A percentile compares a stretch with the other conserved stretches of the same genome.
phyloP scores from a whole-genome alignment of 1,140 invertebrate species.

The Macrosteles quadrilineatus region DNA sequence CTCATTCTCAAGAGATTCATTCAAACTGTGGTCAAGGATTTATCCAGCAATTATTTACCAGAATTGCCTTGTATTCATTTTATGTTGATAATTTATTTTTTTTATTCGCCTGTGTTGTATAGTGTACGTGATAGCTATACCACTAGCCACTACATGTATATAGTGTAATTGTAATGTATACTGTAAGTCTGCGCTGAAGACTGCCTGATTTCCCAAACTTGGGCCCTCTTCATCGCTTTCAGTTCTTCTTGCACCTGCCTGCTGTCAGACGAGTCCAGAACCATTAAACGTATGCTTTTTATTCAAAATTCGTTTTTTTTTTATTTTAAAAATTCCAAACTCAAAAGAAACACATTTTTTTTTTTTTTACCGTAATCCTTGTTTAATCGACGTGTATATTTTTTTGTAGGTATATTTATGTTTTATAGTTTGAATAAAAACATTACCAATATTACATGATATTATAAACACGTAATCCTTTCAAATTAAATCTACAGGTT shows the following conservation, averaged over 20 bases:
- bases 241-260: not conserved
- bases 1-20: not conserved
- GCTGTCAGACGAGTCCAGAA: not conserved
- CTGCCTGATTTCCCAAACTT: not conserved
- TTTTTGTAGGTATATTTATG: not conserved
- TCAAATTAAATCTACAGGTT: not conserved
- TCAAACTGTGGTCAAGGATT: not conserved
- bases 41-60: not conserved
- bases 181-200: not conserved
- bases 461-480: not conserved
- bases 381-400: not conserved
- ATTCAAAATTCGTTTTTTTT: not conserved
- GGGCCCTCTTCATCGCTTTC: not conserved
- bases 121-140: constrained; percentile 4
- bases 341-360: not conserved
- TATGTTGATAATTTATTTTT: constrained; percentile 23
- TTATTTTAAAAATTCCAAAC: not conserved
- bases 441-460: no score
- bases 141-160: constrained; percentile 16
- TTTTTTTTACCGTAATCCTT: not conserved
- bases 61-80: not conserved
- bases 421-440: not conserved
- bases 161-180: not conserved
- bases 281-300: not conserved
- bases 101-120: not conserved